Evolutionary conservation across 2,797 vertebrate species (phyloP).

Genomic region (Ctenosaura bakeri): DNA sequence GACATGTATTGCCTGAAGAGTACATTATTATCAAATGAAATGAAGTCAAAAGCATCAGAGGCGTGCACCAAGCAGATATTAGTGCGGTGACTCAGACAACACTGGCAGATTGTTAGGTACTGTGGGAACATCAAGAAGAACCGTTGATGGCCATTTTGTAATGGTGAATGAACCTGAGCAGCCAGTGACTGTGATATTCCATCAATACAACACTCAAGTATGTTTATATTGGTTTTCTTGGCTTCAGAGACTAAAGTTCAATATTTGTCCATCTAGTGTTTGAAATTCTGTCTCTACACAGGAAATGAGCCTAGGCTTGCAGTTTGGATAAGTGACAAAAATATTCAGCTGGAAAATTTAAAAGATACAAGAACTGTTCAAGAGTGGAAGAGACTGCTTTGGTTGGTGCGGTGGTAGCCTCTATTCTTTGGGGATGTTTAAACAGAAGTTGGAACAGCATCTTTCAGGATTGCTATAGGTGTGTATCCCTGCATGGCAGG

Average conservation of each 20-base stretch:
- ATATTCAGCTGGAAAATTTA: not conserved
- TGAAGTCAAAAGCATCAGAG: slow-evolving; percentile 47
- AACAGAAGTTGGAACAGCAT: no score
- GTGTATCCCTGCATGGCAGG: no score
- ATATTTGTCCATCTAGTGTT: not conserved
- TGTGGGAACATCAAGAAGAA: slow-evolving; percentile 48
- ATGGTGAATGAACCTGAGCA: slow-evolving; percentile 33
- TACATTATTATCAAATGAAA: slow-evolving; percentile 60
- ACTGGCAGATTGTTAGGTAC: slow-evolving; percentile 13
- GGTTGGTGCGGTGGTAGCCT: no score
- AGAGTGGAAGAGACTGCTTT: no score
- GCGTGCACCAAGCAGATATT: slow-evolving; percentile 48
- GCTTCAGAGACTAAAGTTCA: not conserved
- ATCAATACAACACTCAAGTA: not conserved
- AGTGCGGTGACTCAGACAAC: slow-evolving; percentile 31
- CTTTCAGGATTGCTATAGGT: no score
- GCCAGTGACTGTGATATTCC: not conserved
- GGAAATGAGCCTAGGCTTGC: not conserved
- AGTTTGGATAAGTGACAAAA: not conserved
- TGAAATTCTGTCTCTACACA: not conserved
- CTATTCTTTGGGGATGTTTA: no score
- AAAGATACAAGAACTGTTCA: not conserved
- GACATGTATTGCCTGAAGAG: slow-evolving; percentile 60
- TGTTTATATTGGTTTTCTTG: not conserved
- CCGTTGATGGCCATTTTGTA: slow-evolving; percentile 42